Evolutionary conservation across 2,888 invertebrate species (phyloP).

Genomic region (Pyrochroa serraticornis): DNA sequence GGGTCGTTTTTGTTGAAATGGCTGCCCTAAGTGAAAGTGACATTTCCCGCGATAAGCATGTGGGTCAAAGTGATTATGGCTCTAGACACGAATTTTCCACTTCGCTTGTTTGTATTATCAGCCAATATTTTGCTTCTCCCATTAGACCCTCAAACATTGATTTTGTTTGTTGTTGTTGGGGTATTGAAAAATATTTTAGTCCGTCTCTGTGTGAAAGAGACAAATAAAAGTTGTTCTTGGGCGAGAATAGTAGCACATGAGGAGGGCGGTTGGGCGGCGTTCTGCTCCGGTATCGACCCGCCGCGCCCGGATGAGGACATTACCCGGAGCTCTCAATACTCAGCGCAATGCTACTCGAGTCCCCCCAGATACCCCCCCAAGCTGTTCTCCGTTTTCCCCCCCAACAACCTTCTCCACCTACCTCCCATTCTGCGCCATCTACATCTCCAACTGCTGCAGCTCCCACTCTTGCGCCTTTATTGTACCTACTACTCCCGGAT

Average conservation of each 20-base stretch:
- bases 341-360: slow-evolving; percentile 50
- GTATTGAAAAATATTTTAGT: no score
- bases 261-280: slow-evolving; percentile 47
- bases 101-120: no score
- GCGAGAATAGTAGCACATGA: slow-evolving; percentile 51
- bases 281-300: slow-evolving; percentile 54
- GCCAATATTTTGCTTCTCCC: no score
- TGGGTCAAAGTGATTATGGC: no score
- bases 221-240: slow-evolving; percentile 35
- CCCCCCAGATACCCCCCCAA: slow-evolving; percentile 38
- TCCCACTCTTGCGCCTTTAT: slow-evolving; percentile 29
- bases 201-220: slow-evolving; percentile 21
- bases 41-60: no score
- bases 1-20: no score
- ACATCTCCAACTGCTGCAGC: slow-evolving; percentile 34
- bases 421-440: slow-evolving; percentile 35
- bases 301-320: slow-evolving; percentile 56
- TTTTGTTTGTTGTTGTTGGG: no score
- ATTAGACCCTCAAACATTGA: no score
- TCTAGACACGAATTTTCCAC: no score
- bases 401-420: slow-evolving; percentile 43
- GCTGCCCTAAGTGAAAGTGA: no score
- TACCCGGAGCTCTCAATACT: slow-evolving; percentile 58
- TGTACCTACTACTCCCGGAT: slow-evolving; percentile 26
- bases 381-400: slow-evolving; percentile 33